Percentiles rank a stretch among this genome's conserved stretches.
These are phyloP conservation scores for Climacteris rufus DNA, from an alignment of 2,113 vertebrate species.

Conservation along the genomic window DNA sequence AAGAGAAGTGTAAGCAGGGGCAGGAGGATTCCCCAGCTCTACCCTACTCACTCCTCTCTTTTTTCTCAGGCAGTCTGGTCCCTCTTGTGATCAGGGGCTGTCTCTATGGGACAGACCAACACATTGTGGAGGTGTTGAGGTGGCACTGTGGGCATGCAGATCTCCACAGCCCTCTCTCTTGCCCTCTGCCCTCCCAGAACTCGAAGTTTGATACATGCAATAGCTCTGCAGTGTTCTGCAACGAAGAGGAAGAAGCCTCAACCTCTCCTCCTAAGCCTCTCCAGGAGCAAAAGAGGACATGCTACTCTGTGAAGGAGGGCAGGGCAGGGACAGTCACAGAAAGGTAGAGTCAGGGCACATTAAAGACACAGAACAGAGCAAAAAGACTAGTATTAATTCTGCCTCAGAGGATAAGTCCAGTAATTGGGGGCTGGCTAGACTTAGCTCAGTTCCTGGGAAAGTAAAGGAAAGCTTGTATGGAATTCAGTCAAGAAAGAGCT, in stretches of 20 bases:
- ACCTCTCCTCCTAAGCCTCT: background rate
- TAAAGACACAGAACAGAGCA: background rate
- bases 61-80: background rate
- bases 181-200: background rate
- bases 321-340: background rate
- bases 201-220: background rate
- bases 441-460: background rate
- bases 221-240: background rate
- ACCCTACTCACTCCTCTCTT: background rate
- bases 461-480: background rate
- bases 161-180: background rate
- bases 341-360: background rate
- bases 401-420: background rate
- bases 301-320: background rate
- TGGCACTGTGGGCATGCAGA: background rate
- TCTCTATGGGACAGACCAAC: background rate
- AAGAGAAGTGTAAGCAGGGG: background rate
- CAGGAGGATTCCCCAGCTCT: background rate
- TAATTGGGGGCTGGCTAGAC: background rate
- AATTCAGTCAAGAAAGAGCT: background rate
- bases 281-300: background rate
- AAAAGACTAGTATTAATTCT: background rate
- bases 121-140: rapidly evolving
- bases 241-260: background rate
- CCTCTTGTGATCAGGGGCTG: background rate